phyloP scores from a whole-genome alignment of 1,140 invertebrate genomes.

The Drosophila ambigua region DNA sequence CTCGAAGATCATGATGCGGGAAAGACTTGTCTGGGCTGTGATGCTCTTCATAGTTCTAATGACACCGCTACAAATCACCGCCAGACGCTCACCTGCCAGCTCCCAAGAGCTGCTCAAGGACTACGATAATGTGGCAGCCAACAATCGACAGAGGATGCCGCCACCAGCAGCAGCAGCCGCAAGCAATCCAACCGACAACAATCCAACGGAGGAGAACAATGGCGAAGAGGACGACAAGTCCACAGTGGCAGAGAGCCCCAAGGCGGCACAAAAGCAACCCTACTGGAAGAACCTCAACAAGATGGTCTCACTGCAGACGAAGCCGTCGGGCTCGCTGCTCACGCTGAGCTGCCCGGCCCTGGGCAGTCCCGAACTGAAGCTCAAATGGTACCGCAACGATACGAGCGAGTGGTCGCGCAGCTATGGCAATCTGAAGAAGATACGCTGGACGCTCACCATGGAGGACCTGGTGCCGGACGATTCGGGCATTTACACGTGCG shows the following conservation, averaged over 20 bases:
- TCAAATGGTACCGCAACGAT: conserved; percentile 92
- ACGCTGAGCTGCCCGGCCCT: conserved; percentile 87
- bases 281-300: conserved; percentile 56
- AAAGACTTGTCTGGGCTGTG: conserved; percentile 17
- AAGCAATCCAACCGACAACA: conserved; percentile 6
- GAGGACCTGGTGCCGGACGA: conserved; percentile 91
- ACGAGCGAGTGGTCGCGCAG: conserved; percentile 86
- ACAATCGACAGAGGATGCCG: conserved; percentile 1
- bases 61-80: conserved; percentile 4
- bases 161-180: neutral
- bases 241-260: conserved; percentile 17
- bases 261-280: conserved; percentile 30
- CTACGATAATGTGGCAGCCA: conserved; percentile 76
- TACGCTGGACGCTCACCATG: conserved; percentile 88
- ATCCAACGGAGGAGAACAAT: conserved; percentile 13
- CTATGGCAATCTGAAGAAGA: conserved; percentile 76
- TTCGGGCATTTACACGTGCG: conserved; percentile 93
- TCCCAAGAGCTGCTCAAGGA: conserved; percentile 60
- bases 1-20: conserved; percentile 22
- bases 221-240: conserved; percentile 49
- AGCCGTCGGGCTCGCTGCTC: conserved; percentile 88
- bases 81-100: conserved; percentile 37
- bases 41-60: conserved; percentile 29
- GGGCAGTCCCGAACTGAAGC: conserved; percentile 91
- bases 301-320: conserved; percentile 84